These are phyloP conservation scores for Sialis fuliginosa DNA, from an alignment of 2,888 invertebrate species.

Conservation along the genomic window DNA sequence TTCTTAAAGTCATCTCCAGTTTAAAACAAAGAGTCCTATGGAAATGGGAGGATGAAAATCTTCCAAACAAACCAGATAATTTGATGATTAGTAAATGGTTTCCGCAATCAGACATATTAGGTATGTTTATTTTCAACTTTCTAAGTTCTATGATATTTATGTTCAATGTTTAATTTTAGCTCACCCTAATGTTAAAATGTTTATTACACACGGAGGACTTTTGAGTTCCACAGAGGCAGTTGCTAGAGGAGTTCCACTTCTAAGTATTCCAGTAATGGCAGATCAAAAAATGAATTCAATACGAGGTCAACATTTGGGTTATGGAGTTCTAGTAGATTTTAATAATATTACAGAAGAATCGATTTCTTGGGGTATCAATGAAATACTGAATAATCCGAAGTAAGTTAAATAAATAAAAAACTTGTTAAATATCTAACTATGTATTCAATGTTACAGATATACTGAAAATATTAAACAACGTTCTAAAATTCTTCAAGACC, in stretches of 20 bases:
- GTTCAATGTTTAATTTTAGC: slow-evolving; percentile 16
- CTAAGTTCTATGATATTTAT: no score
- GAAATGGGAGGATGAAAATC: slow-evolving; percentile 19
- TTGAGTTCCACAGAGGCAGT: slow-evolving; percentile 35
- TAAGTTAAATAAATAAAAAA: slow-evolving; percentile 8
- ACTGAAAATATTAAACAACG: slow-evolving; percentile 4
- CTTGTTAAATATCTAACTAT: background rate
- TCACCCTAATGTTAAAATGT: slow-evolving; percentile 32
- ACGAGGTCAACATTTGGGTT: slow-evolving; percentile 23
- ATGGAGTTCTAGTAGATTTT: slow-evolving; percentile 21
- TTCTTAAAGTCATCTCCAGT: slow-evolving; percentile 17
- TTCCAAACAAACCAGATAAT: slow-evolving; percentile 9
- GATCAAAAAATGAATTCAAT: slow-evolving; percentile 31
- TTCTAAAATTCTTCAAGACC: slow-evolving; percentile 7
- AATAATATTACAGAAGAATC: slow-evolving; percentile 23
- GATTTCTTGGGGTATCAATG: slow-evolving; percentile 21
- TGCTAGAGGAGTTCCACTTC: slow-evolving; percentile 28
- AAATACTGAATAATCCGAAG: slow-evolving; percentile 20
- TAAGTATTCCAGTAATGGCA: slow-evolving; percentile 32
- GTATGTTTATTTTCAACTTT: slow-evolving; percentile 4
- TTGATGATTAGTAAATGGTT: slow-evolving; percentile 12
- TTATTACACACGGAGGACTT: slow-evolving; percentile 39
- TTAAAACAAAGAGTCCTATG: slow-evolving; percentile 20
- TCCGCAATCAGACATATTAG: slow-evolving; percentile 12
- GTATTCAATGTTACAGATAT: slow-evolving; percentile 6